Evolutionary conservation across 2,113 vertebrate genomes (phyloP).

Genomic region (Vulpes vulpes): DNA sequence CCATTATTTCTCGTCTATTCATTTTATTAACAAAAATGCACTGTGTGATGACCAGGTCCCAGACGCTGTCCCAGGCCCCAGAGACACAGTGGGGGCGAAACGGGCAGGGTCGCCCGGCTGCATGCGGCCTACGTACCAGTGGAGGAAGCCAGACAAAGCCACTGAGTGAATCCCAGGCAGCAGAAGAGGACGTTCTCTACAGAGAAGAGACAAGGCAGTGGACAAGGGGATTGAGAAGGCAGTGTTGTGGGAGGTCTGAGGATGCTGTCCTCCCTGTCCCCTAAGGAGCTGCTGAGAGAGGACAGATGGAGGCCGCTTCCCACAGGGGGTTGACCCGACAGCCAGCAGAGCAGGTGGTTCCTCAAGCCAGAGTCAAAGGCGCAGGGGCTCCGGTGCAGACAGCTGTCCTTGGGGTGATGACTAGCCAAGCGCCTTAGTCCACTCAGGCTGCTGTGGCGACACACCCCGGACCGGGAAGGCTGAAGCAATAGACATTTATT

Average conservation of each 20-base stretch:
- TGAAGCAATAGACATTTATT: background rate
- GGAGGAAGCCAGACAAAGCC: background rate
- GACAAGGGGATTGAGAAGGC: background rate
- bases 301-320: background rate
- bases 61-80: background rate
- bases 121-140: background rate
- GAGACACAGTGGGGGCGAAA: background rate
- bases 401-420: background rate
- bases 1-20: background rate
- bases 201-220: background rate
- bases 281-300: background rate
- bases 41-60: background rate
- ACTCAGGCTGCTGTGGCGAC: background rate
- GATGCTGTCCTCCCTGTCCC: background rate
- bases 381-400: background rate
- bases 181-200: fast-evolving
- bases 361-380: background rate
- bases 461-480: no score
- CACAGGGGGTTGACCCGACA: background rate
- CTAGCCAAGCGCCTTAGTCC: background rate
- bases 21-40: background rate
- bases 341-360: background rate
- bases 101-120: background rate
- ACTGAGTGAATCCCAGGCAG: background rate
- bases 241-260: background rate